Percentiles rank a stretch among this genome's conserved stretches.
Evolutionary conservation across 2,797 vertebrate species (phyloP).

Genomic region (Myotis pilosus): DNA sequence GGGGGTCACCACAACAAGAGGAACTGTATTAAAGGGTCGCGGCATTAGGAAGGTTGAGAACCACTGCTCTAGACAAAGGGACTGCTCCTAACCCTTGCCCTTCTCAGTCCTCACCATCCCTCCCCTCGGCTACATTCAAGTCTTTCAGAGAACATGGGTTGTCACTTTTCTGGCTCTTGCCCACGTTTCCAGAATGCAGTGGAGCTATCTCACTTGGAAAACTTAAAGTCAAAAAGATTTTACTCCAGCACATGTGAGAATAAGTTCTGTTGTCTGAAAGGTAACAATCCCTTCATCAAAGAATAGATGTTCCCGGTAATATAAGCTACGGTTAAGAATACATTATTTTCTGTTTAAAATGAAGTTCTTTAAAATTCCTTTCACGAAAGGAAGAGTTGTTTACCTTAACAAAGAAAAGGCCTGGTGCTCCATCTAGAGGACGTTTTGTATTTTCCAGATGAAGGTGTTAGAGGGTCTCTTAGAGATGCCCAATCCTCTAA

Average conservation of each 20-base stretch:
- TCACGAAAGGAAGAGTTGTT: constrained; percentile 34
- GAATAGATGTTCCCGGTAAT: background rate
- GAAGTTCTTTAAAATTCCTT: constrained; percentile 30
- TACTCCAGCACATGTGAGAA: background rate
- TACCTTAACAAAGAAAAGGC: constrained; percentile 57
- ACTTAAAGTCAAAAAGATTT: background rate
- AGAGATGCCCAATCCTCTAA: background rate
- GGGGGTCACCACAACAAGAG: too few species aligned
- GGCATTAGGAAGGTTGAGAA: too few species aligned
- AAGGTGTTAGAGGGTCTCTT: background rate
- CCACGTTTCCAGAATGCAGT: background rate
- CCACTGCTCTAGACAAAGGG: background rate
- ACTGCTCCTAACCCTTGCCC: background rate
- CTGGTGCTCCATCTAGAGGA: constrained; percentile 77
- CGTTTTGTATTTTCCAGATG: constrained; percentile 44
- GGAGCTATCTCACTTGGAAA: background rate
- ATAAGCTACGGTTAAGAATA: background rate
- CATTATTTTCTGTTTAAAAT: constrained; percentile 46
- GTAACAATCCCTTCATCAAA: background rate
- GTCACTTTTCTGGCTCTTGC: background rate
- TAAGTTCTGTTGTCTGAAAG: background rate
- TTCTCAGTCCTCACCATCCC: background rate
- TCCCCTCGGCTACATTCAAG: background rate
- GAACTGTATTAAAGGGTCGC: too few species aligned
- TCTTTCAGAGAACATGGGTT: background rate